Percentiles rank a stretch among this genome's conserved stretches.
These are phyloP conservation scores for Strix uralensis DNA, from an alignment of 2,113 vertebrate genomes.

Conservation along the genomic window DNA sequence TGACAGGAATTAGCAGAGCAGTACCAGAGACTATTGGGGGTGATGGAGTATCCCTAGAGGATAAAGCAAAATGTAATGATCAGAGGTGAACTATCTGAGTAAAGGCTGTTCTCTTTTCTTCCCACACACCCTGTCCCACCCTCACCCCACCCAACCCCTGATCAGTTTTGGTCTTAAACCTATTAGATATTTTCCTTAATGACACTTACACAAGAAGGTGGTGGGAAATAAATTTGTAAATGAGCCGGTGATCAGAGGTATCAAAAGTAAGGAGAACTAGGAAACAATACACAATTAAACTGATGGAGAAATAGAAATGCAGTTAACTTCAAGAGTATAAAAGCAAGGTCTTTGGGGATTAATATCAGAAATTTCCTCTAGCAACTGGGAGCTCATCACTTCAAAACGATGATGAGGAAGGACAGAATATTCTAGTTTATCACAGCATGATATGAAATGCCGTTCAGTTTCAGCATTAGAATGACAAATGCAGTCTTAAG, in stretches of 20 bases:
- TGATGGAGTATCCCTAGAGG: not conserved
- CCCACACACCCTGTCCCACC: too few relatives aligned
- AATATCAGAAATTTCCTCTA: not conserved
- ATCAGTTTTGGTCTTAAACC: not conserved
- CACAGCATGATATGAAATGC: not conserved
- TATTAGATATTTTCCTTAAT: not conserved
- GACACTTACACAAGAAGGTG: not conserved
- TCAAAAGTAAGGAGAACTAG: not conserved
- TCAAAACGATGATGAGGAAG: not conserved
- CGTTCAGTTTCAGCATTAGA: not conserved
- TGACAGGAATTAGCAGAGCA: not conserved
- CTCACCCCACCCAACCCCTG: not conserved
- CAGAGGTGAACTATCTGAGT: not conserved
- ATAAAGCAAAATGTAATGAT: not conserved
- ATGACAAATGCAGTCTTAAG: not conserved
- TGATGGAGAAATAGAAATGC: not conserved
- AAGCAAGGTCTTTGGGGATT: not conserved
- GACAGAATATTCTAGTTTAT: not conserved
- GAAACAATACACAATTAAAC: not conserved
- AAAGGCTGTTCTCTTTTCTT: not conserved
- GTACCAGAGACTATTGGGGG: not conserved
- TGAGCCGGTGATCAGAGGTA: not conserved
- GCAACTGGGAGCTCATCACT: not conserved
- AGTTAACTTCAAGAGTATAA: not conserved
- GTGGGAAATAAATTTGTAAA: not conserved